Evolutionary conservation across 2,888 invertebrate genomes (phyloP), one percentile per base, ranked within the genome.

Genomic region (Encarsia formosa): DNA sequence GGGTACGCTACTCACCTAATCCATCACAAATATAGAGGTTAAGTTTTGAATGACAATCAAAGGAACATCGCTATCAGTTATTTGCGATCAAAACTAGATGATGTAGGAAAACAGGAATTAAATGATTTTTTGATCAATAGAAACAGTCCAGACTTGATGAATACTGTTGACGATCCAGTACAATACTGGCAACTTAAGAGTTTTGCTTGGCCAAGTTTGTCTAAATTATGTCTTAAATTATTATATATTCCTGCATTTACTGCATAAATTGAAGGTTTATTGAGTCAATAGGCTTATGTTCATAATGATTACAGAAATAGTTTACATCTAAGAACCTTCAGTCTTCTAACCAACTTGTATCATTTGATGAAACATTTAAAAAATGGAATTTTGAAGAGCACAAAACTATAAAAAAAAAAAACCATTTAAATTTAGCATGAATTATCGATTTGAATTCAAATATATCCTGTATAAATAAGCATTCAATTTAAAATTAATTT

Each of bases 21-120:
- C 5, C 49, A 49, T 24, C 49, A 20, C n/a, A 24, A 41, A 18
- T 49, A 49, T 16, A 8, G 22, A 24, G 49, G 42, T 19, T n/a
- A 19, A 23, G 3, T 24, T 8, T 35, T 34, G n/a, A 26, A 41
- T 41, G 24, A 34, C 6, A 20, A 32, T n/a, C 49, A 41, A 34
- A 32, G 11, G 8, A 11, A 24, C n/a, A 35, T 49, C 8, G 42
- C 20, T 26, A 18, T 26, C 13, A 8, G 4, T 15, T 49, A 24
- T 41, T 34, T 49, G 3, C 3, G 24, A 11, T 18, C 32, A 34
- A 3, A 40, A 8, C n/a, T 49, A 16, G 32, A 35, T 23, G 22
- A 15, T 4, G 24, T 24, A 15, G 15, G 6, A 8, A 2, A 5
- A 3, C 6, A 40, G 2, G 40, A 40, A 24, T 40, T 15, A 5